phyloP scores from a whole-genome alignment of 2,797 vertebrate genomes.

The Scyliorhinus canicula region DNA sequence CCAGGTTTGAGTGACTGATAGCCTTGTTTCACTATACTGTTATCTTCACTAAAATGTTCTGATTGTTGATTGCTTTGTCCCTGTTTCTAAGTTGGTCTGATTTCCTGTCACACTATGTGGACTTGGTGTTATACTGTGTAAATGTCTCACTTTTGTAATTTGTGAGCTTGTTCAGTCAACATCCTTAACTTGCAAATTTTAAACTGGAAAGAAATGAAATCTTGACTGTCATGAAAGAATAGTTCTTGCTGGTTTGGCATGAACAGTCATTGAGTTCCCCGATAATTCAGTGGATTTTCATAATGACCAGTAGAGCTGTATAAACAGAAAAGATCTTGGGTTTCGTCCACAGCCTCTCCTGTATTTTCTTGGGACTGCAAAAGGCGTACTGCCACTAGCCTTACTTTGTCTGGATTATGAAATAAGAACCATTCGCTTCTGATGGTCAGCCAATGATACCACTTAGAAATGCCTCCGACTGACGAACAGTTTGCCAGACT shows the following conservation, averaged over 20 bases:
- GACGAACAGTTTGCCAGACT: neutral
- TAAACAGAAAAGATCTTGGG: neutral
- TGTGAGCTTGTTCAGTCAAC: neutral
- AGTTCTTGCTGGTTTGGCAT: neutral
- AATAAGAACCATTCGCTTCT: neutral
- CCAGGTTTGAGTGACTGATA: neutral
- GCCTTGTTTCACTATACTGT: neutral
- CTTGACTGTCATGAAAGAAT: neutral
- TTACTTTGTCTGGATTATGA: neutral
- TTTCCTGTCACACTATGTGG: neutral
- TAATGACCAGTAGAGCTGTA: neutral
- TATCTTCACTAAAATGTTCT: neutral
- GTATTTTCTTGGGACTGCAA: neutral
- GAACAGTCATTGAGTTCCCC: neutral
- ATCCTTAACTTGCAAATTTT: neutral
- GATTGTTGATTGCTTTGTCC: neutral
- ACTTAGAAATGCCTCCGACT: neutral
- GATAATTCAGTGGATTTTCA: neutral
- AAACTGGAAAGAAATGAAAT: too few relatives aligned
- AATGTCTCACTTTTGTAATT: neutral
- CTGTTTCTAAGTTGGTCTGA: neutral
- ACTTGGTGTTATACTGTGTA: neutral
- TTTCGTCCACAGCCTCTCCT: neutral
- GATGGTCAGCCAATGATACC: neutral
- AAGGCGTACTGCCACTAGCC: neutral